Base-by-base conservation (phyloP, 2,113 vertebrate genomes). In the Nansenia antarctica region DNA sequence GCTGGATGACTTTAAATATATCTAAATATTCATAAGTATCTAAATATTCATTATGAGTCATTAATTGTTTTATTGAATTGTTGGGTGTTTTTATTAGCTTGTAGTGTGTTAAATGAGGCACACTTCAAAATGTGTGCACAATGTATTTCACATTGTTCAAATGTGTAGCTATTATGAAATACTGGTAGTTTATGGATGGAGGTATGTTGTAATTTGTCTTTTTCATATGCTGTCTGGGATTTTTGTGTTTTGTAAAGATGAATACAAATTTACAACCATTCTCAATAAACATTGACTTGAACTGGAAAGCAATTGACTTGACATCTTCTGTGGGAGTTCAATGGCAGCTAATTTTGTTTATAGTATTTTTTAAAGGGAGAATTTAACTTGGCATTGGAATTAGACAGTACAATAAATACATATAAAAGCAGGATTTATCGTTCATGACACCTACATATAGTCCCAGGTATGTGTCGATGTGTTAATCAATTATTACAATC, bases 161-260 rank as follows among this genome's bases (percentile, higher is more conserved):
- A 15, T 14, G 37, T 42, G 39, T 42, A 3, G 14, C 39, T 18
- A 18, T 5, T 18, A 42, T 42, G 39, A 42, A 18, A 42, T 42
- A 42, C 18, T 42, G n/a, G 3, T 20, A 49, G 45, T n/a, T 49
- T 6, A 49, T 49, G 11, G 1, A 42, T 42, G 45, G 45, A n/a
- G n/a, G n/a, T n/a, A n/a, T 22, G 45, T 20, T 49, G 45, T n/a
- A n/a, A 49, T 49, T 15, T 49, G 32, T 34, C 4, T 39, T 42
- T 39, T 22, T 20, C 11, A 49, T 20, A 49, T 34, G 60, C 20
- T 62, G 9, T 42, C n/a, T 42, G 14, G 60, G 20, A 39, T 62
- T 31, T 61, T 1, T 61, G 3, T 42, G 60, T 62, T 62, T 62
- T 62, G 22, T 62, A 62, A 37, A 37, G n/a, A 42, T 42, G 34